Evolutionary conservation across 2,888 invertebrate species (phyloP), one percentile per base, ranked within the genome.

Genomic region (Arge pagana): DNA sequence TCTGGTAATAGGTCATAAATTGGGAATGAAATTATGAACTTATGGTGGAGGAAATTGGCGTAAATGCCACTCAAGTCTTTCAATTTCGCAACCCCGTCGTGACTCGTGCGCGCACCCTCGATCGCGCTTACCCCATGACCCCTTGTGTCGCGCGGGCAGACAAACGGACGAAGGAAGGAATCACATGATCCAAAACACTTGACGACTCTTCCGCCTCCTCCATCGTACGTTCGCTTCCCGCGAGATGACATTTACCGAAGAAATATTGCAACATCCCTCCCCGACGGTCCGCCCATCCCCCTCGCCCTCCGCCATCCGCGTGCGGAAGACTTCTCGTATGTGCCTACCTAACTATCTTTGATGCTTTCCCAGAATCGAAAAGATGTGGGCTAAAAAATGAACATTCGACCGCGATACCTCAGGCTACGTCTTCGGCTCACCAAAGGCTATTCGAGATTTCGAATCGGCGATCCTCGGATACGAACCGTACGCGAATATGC

Each of bases 11-110:
- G 66, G 56, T 68, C 64, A 63, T 62, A 69, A 71, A 73, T 70
- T 71, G 74, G 62, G 71, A 73, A 73, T 74, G 71, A 72, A 67
- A 72, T 73, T 74, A 71, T 69, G 63, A 64, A 64, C 65, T 70
- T 66, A 60, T 60, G 64, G 61, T 62, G 58, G 59, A 71, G 74
- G 74, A 74, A 75, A 74, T 74, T 75, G 75, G 58, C 68, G 66
- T 59, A 61, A 68, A 68, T 68, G 66, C 64, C 62, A 58, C 62
- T 63, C 58, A 61, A 69, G 63, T 73, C 72, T 72, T 74, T 72
- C 73, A 71, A 75, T 74, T 65, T 71, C 60, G 56, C 61, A 51
- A 60, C 66, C 65, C 64, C 60, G 52, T 37, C 30, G 42, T 11
- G 18, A 2, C 8, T 11, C 15, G 26, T n/a, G 42, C 19, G 23